phyloP scores from a whole-genome alignment of 1,140 invertebrate genomes.

The Eufriesea mexicana region DNA sequence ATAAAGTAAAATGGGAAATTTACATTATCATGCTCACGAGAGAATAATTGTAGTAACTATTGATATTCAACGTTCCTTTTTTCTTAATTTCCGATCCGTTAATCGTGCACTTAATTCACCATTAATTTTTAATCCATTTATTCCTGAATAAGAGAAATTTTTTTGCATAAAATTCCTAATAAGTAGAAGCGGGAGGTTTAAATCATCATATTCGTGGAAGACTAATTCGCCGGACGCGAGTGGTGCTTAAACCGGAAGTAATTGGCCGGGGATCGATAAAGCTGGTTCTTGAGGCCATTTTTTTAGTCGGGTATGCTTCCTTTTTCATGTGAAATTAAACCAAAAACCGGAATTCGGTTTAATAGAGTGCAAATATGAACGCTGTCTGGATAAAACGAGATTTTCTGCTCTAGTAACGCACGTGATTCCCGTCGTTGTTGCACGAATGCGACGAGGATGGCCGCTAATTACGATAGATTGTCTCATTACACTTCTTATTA shows the following conservation, averaged over 20 bases:
- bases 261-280: constrained; percentile 90
- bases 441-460: background rate
- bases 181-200: too few relatives aligned
- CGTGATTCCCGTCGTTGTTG: background rate
- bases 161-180: too few relatives aligned
- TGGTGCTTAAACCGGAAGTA: constrained; percentile 85
- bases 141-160: too few relatives aligned
- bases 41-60: too few relatives aligned
- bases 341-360: background rate
- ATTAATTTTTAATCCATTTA: too few relatives aligned
- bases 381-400: background rate
- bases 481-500: constrained; percentile 2
- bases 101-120: too few relatives aligned
- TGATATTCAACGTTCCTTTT: too few relatives aligned
- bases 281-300: constrained; percentile 89
- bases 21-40: too few relatives aligned
- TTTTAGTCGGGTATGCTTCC: constrained; percentile 98
- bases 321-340: constrained; percentile 80
- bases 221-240: background rate
- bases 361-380: constrained; percentile 1
- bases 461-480: constrained; percentile 2
- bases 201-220: background rate
- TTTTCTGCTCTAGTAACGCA: constrained; percentile 11
- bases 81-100: too few relatives aligned
- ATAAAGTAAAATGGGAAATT: too few relatives aligned